A percentile compares a stretch with the other conserved stretches of the same genome.
Conservation (phyloP, 2,113 vertebrate species). For the Sinocyclocheilus maitianheensis region DNA sequence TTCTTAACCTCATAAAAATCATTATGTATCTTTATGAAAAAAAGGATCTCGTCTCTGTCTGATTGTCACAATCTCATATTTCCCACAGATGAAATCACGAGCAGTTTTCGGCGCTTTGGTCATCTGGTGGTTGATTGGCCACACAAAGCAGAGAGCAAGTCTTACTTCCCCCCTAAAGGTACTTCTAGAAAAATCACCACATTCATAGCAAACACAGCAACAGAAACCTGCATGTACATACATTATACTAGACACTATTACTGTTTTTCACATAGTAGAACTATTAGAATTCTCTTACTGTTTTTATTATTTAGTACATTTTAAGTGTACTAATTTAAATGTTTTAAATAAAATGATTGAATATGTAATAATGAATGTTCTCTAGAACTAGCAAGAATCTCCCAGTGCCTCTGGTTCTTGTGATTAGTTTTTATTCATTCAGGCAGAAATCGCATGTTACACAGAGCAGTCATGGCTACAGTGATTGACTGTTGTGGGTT, state of each 20-base stretch:
- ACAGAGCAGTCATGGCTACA: not conserved
- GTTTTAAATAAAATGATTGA: not conserved
- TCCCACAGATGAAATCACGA: slow-evolving; percentile 92
- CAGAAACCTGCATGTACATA: not conserved
- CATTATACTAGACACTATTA: not conserved
- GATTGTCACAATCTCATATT: slow-evolving; percentile 7
- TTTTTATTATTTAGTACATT: not conserved
- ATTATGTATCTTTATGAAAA: not conserved
- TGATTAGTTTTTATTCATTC: not conserved
- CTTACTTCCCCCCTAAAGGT: slow-evolving; percentile 99
- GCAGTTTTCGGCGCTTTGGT: slow-evolving; percentile 95
- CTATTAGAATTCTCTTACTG: not conserved
- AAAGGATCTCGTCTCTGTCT: not conserved
- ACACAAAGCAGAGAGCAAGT: slow-evolving; percentile 99
- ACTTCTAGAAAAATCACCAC: slow-evolving; percentile 48
- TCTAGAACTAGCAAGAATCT: not conserved
- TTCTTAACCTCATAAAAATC: not conserved
- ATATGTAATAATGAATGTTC: not conserved
- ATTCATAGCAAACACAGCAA: not conserved
- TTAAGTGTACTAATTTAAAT: not conserved
- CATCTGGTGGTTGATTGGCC: slow-evolving; percentile 98
- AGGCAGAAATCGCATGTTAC: not conserved
- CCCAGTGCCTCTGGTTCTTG: not conserved
- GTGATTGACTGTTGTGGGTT: not conserved
- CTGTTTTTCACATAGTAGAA: not conserved